phyloP scores from a whole-genome alignment of 2,113 vertebrate species.

The Mesoclemmys tuberculata region DNA sequence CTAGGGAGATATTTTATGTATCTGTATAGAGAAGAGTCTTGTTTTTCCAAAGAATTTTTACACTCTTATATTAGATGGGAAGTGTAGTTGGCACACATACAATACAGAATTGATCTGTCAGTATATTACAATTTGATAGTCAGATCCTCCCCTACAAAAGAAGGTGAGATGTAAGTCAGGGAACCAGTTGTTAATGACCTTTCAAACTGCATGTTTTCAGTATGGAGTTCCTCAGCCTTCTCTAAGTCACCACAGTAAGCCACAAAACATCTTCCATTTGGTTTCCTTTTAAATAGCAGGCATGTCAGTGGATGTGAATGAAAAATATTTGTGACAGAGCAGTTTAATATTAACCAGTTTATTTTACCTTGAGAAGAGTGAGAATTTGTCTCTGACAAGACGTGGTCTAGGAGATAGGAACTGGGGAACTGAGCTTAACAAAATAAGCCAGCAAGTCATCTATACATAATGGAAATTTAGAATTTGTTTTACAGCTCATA shows the following conservation, averaged over 20 bases:
- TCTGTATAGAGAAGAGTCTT: accelerated
- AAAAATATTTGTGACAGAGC: neutral
- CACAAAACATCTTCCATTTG: conserved; percentile 48
- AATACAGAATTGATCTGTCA: conserved; percentile 14
- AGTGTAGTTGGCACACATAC: neutral
- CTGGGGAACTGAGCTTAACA: neutral
- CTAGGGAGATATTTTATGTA: neutral
- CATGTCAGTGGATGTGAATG: neutral
- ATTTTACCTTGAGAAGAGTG: neutral
- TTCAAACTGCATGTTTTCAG: conserved; percentile 21
- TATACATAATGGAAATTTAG: neutral
- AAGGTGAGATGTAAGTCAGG: neutral
- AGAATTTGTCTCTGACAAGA: neutral
- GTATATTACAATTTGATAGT: conserved; percentile 25
- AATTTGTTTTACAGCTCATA: neutral
- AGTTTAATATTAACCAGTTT: conserved; percentile 5
- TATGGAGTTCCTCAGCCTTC: neutral
- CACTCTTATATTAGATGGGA: neutral
- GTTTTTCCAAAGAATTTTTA: neutral
- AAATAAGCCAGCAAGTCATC: neutral
- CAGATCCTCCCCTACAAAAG: neutral
- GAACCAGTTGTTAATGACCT: neutral
- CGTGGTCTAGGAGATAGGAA: neutral
- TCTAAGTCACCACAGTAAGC: neutral
- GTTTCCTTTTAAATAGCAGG: conserved; percentile 48